Base-by-base conservation (phyloP, 2,113 vertebrate species). In the Chlamydotis undulata region DNA sequence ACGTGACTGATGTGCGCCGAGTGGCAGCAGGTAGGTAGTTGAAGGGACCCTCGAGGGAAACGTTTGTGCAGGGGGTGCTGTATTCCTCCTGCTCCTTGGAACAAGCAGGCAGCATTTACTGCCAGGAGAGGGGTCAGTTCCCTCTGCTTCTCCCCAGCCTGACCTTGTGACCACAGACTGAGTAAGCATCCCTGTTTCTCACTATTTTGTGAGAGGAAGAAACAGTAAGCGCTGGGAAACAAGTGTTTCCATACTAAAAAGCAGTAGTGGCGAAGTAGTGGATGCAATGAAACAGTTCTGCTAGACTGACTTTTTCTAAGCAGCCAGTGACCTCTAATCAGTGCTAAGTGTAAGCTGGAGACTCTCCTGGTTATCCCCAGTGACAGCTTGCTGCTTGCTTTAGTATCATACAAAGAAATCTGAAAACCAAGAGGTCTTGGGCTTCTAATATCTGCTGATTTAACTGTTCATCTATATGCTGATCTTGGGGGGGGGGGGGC, bases 1-100 rank as follows among this genome's bases (percentile, higher is more conserved):
- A 99, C 2, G 82, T 99, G 91, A 96, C 86, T 2, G 99, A 99
- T 26, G 82, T 99, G 33, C 87, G 97, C 21, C 97, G 99, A 35
- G 98, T 99, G 6, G 49, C 90, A 23, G 98, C 98, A 57, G 98
- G 99, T 99, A 77, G 65, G 96, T 68, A 5, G 17, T 1, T 68
- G 61, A 41, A 79, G 21, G 35, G 41, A 21, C 41, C 33, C 18
- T 39, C 6, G 11, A 57, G 14, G 24, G 10, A 26, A 4, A 4
- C 87, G 53, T 71, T 83, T 68, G 14, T 35, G 33, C 21, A 71
- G 47, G 26, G 26, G 24, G 1, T 75, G 43, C 49, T 83, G 4
- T 37, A 12, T 37, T 67, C 55, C 21, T 71, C 14, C 56, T 68
- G 74, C 77, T 90, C 35, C 39, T 81, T 56, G 39, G 52, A 78